Conservation (phyloP, 2,888 invertebrate genomes). For the Eumerus sabulonum region DNA sequence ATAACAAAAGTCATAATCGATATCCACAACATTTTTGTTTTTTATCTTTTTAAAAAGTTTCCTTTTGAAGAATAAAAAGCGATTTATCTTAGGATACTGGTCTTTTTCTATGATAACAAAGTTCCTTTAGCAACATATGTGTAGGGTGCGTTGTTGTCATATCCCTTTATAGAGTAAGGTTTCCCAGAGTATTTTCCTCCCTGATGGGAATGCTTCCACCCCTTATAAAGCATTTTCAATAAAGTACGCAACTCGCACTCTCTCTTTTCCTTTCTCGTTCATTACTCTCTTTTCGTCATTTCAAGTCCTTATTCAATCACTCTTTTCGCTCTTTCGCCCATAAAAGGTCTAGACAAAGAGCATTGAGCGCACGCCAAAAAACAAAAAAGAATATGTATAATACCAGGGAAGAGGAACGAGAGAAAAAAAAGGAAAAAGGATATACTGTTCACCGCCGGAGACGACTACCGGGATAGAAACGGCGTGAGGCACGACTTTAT, state of each 20-base stretch:
- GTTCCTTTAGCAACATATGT: no score
- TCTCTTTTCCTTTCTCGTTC: neutral
- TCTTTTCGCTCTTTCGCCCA: slow-evolving; percentile 2
- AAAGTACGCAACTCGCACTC: slow-evolving; percentile 34
- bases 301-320: slow-evolving; percentile 24
- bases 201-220: slow-evolving; percentile 43
- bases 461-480: slow-evolving; percentile 41
- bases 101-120: no score
- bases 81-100: no score
- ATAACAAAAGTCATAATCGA: no score
- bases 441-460: slow-evolving; percentile 34
- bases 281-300: slow-evolving; percentile 32
- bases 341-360: slow-evolving; percentile 46
- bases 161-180: no score
- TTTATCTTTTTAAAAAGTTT: no score
- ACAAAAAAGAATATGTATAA: no score
- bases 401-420: neutral
- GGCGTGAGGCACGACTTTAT: slow-evolving; percentile 58
- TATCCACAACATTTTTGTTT: no score
- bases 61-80: no score
- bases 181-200: no score
- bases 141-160: no score
- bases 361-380: slow-evolving; percentile 35
- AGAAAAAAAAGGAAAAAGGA: no score
- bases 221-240: slow-evolving; percentile 42